Base-by-base conservation (phyloP, 2,888 invertebrate genomes). In the Conops quadrifasciatus region DNA sequence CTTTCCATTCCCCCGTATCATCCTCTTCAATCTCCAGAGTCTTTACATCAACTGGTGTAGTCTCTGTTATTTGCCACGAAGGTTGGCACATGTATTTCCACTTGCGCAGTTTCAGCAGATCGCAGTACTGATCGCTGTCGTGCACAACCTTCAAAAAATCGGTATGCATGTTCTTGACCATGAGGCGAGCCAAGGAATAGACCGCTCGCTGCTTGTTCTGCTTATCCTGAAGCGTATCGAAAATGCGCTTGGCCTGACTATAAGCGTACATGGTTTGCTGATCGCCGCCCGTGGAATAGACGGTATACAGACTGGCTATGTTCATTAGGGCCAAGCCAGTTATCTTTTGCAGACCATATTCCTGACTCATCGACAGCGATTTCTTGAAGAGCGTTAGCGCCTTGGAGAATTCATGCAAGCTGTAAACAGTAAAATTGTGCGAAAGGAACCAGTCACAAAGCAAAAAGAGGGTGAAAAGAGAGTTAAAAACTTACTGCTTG, bases 31-130 rank as follows among this genome's bases (percentile, higher is more conserved):
- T 43, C 62, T 16, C 2, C 24, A 28, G n/a, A 2, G n/a, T 7
- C 1, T 64, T 7, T n/a, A 24, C 9, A 1, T 28, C 51, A 15
- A 0, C 28, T 53, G 19, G 62, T 16, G 21, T 15, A 19, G 28
- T 7, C 15, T 4, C 13, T 49, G 9, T n/a, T 7, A 28, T 30
- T n/a, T 64, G 9, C 49, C 64, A 64, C n/a, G 47, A 19, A 24
- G 64, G 28, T 51, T 28, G 13, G 19, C 47, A 36, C 53, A 66
- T 15, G 19, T 66, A 36, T 24, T 66, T 66, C 66, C 66, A 66
- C 16, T 43, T 30, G 36, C 66, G 53, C 21, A 66, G 26, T 4
- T 28, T n/a, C 9, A 26, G 21, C 13, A 63, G 28, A 53, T 21
- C 43, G 36, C 66, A 56, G 4, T 36, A 56, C 11, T 49, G 49